Evolutionary conservation across 2,797 vertebrate species (phyloP).

Genomic region (Onychomys leucogaster): DNA sequence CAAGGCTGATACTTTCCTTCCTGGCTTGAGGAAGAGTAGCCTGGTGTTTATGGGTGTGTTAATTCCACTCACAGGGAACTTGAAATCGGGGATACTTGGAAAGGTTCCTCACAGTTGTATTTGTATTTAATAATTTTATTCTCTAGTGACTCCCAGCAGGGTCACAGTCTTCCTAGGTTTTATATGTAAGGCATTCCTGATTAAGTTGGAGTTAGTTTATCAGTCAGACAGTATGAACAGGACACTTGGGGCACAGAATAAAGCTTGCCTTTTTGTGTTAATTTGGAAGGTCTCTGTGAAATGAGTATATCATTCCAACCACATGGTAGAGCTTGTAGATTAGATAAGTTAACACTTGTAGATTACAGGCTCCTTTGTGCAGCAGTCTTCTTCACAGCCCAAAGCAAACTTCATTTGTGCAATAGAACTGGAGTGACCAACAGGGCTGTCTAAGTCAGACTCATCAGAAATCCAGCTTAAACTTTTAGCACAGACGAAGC

Average conservation of each 20-base stretch:
- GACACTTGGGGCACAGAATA: constrained; percentile 5
- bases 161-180: constrained; percentile 32
- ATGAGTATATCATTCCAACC: constrained; percentile 13
- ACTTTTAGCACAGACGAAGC: constrained; percentile 18
- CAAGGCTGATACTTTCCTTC: background rate
- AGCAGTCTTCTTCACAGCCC: constrained; percentile 1
- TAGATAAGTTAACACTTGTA: background rate
- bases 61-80: constrained; percentile 57
- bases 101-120: constrained; percentile 34
- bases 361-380: background rate
- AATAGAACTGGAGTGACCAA: constrained; percentile 12
- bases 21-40: background rate
- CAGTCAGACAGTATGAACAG: constrained; percentile 31
- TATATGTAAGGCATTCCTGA: constrained; percentile 47
- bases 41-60: constrained; percentile 26
- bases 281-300: constrained; percentile 66
- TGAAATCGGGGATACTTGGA: constrained; percentile 60
- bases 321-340: background rate
- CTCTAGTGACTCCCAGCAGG: background rate
- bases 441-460: background rate
- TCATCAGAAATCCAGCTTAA: constrained; percentile 39
- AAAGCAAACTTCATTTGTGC: constrained; percentile 28
- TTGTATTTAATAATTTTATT: constrained; percentile 69
- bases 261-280: constrained; percentile 31
- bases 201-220: constrained; percentile 49